Conservation (phyloP, 1,140 invertebrate species). For the Hyles euphorbiae region DNA sequence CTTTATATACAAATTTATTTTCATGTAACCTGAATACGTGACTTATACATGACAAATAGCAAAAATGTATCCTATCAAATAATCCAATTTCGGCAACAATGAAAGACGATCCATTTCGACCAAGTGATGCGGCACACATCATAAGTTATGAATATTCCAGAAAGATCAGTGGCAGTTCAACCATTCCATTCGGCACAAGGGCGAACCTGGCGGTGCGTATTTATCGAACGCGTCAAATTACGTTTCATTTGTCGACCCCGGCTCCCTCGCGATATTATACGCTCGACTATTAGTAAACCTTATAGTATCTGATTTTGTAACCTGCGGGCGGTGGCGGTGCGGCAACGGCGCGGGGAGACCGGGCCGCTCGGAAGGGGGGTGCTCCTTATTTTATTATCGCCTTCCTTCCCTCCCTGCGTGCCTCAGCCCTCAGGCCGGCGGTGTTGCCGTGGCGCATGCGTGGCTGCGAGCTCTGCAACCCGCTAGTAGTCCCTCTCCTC, state of each 20-base stretch:
- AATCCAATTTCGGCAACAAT: too few relatives aligned
- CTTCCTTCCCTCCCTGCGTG: constrained; percentile 14
- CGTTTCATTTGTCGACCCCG: not conserved
- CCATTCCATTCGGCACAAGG: too few relatives aligned
- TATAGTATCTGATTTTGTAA: constrained; percentile 16
- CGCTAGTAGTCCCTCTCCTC: not conserved
- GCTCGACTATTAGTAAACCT: constrained; percentile 18
- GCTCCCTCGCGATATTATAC: constrained; percentile 6
- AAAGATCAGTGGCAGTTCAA: too few relatives aligned
- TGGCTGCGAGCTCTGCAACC: not conserved
- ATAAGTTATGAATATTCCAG: too few relatives aligned
- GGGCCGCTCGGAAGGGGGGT: constrained; percentile 6
- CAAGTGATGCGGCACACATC: too few relatives aligned
- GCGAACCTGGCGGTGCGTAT: too few relatives aligned
- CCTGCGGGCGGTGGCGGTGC: constrained; percentile 4
- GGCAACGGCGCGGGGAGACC: not conserved
- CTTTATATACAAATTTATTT: too few relatives aligned
- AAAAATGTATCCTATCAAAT: too few relatives aligned
- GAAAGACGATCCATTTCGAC: too few relatives aligned
- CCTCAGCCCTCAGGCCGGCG: constrained; percentile 3
- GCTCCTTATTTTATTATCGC: constrained; percentile 31
- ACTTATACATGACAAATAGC: too few relatives aligned
- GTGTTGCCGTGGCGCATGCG: constrained; percentile 11
- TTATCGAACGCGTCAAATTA: too few relatives aligned
- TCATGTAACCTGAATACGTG: too few relatives aligned